Evolutionary conservation across 2,888 invertebrate species (phyloP), one percentile per base, ranked within the genome.

Genomic region (Drosophila yooni): DNA sequence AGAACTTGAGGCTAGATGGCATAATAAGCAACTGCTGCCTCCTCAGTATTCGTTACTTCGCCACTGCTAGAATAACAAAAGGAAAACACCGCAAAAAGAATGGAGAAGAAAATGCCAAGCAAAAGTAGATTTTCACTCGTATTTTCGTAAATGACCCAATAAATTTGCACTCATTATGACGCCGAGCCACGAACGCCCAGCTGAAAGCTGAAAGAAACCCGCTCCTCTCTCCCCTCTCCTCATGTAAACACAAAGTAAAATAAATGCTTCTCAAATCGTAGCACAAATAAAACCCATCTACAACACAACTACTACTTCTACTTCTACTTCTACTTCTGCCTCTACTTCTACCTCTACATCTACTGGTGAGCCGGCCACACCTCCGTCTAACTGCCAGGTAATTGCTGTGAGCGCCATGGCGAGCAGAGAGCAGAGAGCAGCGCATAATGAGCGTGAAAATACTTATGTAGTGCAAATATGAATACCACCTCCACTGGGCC

Each of bases 81-180:
- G 51, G 57, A 58, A 65, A 79, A 56, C 51, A 62, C 34, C 53
- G 34, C 51, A 51, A 46, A 61, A 59, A 57, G 46, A 36, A 52
- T 3, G 29, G 21, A 31, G 46, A 71, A 46, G 33, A 75, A 81
- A 84, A 85, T 67, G 67, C 51, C 58, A 27, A 64, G 74, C 74
- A 65, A 56, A 65, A 71, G 78, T 82, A 81, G 86, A 89, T 89
- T 86, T 82, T 73, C 53, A 71, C 76, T 82, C 75, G 76, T 82
- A 90, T 86, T 88, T 85, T 86, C 76, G 27, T 76, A 90, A 89
- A 88, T 90, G 89, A 90, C 90, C 88, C 83, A 86, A 88, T 88
- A 88, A 88, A 88, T 88, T 88, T 89, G 70, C 83, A 76, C 90
- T 90, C 90, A 88, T 88, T 88, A 88, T 88, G 88, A 90, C 90